Conservation (phyloP, 2,797 vertebrate genomes). For the Delichon dasypus region DNA sequence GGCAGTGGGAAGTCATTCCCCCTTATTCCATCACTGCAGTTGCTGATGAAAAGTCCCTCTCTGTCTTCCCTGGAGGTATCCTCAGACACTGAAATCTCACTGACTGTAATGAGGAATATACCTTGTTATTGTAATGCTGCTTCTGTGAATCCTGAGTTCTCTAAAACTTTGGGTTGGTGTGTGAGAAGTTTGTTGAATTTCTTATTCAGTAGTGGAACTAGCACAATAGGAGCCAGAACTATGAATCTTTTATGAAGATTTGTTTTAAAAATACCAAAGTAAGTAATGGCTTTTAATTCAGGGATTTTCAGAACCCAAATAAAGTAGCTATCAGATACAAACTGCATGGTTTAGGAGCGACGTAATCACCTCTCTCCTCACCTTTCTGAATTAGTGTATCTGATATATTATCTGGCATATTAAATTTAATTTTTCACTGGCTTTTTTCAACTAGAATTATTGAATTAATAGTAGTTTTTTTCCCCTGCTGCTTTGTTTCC, state of each 20-base stretch:
- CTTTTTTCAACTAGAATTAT: neutral
- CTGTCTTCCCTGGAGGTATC: neutral
- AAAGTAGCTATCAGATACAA: neutral
- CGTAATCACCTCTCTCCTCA: neutral
- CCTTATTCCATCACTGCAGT: neutral
- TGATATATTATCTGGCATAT: neutral
- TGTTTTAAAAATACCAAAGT: neutral
- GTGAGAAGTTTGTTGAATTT: neutral
- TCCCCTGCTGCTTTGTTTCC: neutral
- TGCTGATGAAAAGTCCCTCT: neutral
- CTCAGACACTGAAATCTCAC: neutral
- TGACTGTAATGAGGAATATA: neutral
- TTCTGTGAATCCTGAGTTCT: neutral
- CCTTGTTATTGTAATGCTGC: neutral
- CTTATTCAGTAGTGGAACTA: neutral
- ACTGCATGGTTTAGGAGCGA: neutral
- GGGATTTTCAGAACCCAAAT: neutral
- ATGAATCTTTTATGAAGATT: neutral
- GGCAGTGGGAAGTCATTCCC: accelerated
- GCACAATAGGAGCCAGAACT: neutral
- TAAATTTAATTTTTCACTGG: neutral
- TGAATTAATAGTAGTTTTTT: neutral
- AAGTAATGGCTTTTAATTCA: neutral
- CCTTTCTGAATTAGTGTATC: neutral
- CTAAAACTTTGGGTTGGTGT: neutral